Evolutionary conservation across 1,140 invertebrate species (phyloP), one percentile per base, ranked within the genome.

Genomic region (Bombus sylvicola): DNA sequence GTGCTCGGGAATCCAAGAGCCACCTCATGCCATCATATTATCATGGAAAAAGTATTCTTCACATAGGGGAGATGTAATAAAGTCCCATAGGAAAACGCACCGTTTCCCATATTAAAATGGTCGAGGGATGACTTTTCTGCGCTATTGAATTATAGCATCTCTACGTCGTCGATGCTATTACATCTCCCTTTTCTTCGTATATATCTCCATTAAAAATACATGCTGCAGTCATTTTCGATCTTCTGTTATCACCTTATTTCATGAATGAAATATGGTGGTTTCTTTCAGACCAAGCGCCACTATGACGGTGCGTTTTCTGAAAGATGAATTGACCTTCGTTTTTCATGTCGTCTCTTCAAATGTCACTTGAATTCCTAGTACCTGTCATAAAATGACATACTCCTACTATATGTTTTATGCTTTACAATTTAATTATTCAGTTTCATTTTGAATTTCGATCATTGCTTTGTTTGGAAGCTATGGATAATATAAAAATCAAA

Each of bases 101-200:
- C n/a, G 43, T 59, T 71, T 71, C 59, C 79, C 71, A 57, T 83
- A 85, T 89, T 87, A 85, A 68, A 82, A 84, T 82, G 47, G 69
- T 53, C 47, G 66, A 43, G 80, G 87, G 83, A 91, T 89, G 81
- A 91, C 66, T 91, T 80, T 85, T 87, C 75, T 66, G 72, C 69
- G n/a, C 80, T 72, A 91, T 90, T 89, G 90, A 91, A 62, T 91
- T 90, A 91, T 91, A 82, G 74, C 75, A 62, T 34, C 80, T 88
- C 77, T 31, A 57, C 85, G 47, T 57, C 39, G 64, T 80, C 74
- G 64, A 69, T 57, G 77, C 53, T 76, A 76, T 83, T 83, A 77
- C 73, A 31, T 81, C 71, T 57, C 74, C 31, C 31, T 59, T 84
- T 80, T 68, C 59, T 28, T 1, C 37, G 41, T 68, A 57, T 76